Base-by-base conservation (phyloP, 1,140 invertebrate genomes). In the Meloidogyne hapla region DNA sequence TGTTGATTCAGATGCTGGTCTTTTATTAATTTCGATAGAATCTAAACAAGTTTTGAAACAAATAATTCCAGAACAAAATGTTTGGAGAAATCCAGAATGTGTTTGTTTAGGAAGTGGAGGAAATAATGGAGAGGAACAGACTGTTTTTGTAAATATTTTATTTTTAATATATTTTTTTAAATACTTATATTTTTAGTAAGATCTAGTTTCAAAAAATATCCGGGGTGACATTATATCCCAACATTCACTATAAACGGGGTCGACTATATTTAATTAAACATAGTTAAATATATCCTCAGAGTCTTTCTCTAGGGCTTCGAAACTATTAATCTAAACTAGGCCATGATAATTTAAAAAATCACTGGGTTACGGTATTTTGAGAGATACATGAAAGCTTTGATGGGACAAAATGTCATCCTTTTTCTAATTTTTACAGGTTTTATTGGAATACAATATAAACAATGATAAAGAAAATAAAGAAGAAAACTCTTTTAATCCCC, bases 11-110 rank as follows among this genome's bases (percentile, higher is more conserved):
- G 40, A 81, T 45, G 21, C 28, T 10, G 77, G 77, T 18, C 79
- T 79, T 61, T 72, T 69, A 42, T 64, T 79, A 38, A 40, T 79
- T 18, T 61, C 78, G 21, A n/a, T 79, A 40, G 21, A 81, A 65
- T 33, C 77, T n/a, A 79, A 74, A 26, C 56, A 79, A 67, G 21
- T 76, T 12, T 42, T 81, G 18, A 79, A 81, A 74, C 61, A 64
- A 42, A 42, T 74, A 40, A 63, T 9, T 15, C 73, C 79, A 13
- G 18, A 40, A 38, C 61, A 21, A n/a, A 69, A 79, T 23, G 77
- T 77, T 63, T 79, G 77, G 77, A 42, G 77, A 38, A 66, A 79
- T 33, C 42, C 74, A 13, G 67, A 79, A 62, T 75, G 62, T 69
- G 79, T 48, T 18, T 79, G 77, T 77, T 26, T 75, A 0, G 64